Evolutionary conservation across 2,113 vertebrate species (phyloP).

Genomic region (Acrocephalus arundinaceus): DNA sequence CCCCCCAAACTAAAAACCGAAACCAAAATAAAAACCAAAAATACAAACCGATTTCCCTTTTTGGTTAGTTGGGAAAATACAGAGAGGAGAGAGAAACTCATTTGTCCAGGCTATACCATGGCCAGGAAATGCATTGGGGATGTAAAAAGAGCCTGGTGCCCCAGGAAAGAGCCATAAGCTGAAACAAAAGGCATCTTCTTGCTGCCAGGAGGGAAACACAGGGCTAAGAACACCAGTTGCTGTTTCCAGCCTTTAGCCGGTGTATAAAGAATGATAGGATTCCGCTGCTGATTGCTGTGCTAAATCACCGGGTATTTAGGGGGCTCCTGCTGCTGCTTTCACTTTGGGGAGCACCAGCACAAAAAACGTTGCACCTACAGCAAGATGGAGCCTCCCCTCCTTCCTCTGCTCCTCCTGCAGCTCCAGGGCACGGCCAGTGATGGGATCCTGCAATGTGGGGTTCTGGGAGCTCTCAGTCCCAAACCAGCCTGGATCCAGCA

Average conservation of each 20-base stretch:
- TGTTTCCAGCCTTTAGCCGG: neutral
- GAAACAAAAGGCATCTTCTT: neutral
- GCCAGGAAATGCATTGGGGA: neutral
- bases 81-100: neutral
- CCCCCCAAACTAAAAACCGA: neutral
- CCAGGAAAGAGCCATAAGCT: neutral
- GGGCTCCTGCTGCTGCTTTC: neutral
- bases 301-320: rapidly evolving
- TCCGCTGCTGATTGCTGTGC: neutral
- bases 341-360: rapidly evolving
- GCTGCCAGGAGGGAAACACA: neutral
- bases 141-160: neutral
- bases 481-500: neutral
- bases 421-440: rapidly evolving
- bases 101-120: rapidly evolving
- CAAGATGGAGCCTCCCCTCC: neutral
- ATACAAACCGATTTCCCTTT: neutral
- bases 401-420: neutral
- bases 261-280: neutral
- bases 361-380: neutral
- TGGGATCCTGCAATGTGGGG: rapidly evolving
- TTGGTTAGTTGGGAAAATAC: neutral
- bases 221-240: neutral
- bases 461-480: neutral
- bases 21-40: neutral